Percentiles rank a stretch among this genome's conserved stretches.
phyloP scores from a whole-genome alignment of 1,140 invertebrate genomes.

The Caenorhabditis remanei region DNA sequence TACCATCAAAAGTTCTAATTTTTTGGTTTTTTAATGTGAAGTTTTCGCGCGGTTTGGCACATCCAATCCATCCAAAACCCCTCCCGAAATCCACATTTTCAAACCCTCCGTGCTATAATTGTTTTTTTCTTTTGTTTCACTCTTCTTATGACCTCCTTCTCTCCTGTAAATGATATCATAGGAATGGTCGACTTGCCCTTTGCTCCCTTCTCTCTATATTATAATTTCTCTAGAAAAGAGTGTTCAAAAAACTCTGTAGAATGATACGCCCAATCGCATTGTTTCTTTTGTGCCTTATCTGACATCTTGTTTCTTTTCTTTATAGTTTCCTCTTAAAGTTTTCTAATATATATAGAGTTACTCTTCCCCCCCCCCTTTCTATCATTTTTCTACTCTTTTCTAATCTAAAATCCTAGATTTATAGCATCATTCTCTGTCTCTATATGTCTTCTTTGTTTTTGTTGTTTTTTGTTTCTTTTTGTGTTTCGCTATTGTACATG shows the following conservation, averaged over 20 bases:
- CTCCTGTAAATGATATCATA: slow-evolving; percentile 7
- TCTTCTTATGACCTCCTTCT: background rate
- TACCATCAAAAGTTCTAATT: background rate
- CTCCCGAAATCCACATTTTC: too few species aligned
- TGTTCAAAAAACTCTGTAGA: too few species aligned
- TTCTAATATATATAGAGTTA: background rate
- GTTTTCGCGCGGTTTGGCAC: background rate
- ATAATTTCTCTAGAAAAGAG: too few species aligned
- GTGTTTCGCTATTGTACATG: slow-evolving; percentile 1
- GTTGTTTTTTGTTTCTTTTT: too few species aligned
- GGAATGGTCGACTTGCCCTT: background rate
- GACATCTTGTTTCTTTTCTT: too few species aligned
- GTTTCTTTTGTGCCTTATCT: background rate
- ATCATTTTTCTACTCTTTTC: background rate
- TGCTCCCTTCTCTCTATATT: background rate
- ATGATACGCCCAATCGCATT: background rate
- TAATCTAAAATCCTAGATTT: background rate
- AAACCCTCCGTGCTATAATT: background rate
- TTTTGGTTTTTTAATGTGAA: background rate
- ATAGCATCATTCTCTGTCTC: background rate
- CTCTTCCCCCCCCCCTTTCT: background rate
- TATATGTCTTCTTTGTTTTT: background rate
- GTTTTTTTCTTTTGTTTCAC: background rate
- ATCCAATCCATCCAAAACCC: too few species aligned
- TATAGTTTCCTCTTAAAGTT: background rate